Evolutionary conservation across 2,888 invertebrate genomes (phyloP).

Genomic region (Iphiclides podalirius): DNA sequence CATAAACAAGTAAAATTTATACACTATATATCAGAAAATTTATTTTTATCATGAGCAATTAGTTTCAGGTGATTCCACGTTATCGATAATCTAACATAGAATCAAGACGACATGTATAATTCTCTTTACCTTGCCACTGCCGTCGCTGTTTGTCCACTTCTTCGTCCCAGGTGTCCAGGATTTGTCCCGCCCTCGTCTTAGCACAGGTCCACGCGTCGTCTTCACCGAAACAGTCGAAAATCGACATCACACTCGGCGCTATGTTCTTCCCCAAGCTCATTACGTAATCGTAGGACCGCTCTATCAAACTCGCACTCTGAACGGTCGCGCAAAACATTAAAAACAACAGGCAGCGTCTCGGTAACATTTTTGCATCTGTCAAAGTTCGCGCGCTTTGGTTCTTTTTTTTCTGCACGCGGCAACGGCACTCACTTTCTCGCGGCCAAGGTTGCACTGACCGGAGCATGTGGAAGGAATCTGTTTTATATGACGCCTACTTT

Average conservation of each 20-base stretch:
- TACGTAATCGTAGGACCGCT: constrained; percentile 64
- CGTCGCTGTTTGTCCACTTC: constrained; percentile 57
- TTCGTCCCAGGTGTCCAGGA: constrained; percentile 66
- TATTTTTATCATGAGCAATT: too few species aligned
- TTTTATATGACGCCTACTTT: constrained; percentile 51
- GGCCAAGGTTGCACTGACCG: constrained; percentile 55
- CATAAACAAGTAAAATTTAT: too few species aligned
- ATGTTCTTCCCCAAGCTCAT: constrained; percentile 61
- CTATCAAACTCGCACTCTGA: constrained; percentile 58
- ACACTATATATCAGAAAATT: too few species aligned
- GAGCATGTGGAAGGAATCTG: constrained; percentile 33
- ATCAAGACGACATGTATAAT: too few species aligned
- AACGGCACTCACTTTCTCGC: constrained; percentile 36
- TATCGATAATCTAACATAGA: too few species aligned
- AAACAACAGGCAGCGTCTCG: constrained; percentile 45
- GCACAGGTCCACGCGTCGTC: constrained; percentile 78
- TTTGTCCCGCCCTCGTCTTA: constrained; percentile 72
- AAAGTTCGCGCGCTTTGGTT: constrained; percentile 33
- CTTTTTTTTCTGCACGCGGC: constrained; percentile 32
- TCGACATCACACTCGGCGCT: constrained; percentile 74
- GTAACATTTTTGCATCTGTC: constrained; percentile 45
- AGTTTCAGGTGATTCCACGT: too few species aligned
- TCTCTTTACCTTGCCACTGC: constrained; percentile 61
- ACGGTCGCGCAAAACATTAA: constrained; percentile 42
- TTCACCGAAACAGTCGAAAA: constrained; percentile 75